phyloP scores from a whole-genome alignment of 2,797 vertebrate species.

The Taeniopygia guttata region DNA sequence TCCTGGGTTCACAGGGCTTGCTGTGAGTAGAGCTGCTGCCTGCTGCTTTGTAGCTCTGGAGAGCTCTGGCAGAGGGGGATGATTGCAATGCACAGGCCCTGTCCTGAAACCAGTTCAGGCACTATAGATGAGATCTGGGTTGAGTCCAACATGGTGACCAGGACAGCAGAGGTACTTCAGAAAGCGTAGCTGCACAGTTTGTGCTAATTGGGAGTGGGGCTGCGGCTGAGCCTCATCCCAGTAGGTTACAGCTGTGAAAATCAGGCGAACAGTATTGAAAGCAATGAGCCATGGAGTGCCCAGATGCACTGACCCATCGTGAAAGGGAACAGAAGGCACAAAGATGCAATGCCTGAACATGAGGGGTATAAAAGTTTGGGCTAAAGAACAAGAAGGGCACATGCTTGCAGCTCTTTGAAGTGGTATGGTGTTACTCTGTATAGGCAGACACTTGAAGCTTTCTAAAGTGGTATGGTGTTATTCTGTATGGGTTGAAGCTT shows the following conservation, averaged over 20 bases:
- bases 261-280: not conserved
- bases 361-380: not conserved
- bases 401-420: not conserved
- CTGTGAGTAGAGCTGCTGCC: not conserved
- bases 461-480: not conserved
- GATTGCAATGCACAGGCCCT: not conserved
- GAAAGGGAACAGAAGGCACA: not conserved
- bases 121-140: not conserved
- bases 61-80: not conserved
- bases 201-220: not conserved
- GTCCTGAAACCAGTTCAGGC: not conserved
- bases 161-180: not conserved
- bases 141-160: rapidly evolving
- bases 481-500: not conserved
- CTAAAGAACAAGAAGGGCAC: not conserved
- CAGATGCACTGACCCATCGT: not conserved
- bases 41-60: not conserved
- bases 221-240: not conserved
- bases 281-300: not conserved
- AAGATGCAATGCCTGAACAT: not conserved
- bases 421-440: not conserved
- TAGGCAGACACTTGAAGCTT: not conserved
- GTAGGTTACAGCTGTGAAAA: not conserved
- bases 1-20: not conserved
- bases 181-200: not conserved